Percentiles rank a stretch among this genome's conserved stretches.
Conservation (phyloP, 2,113 vertebrate genomes). For the Bathybates hornii region DNA sequence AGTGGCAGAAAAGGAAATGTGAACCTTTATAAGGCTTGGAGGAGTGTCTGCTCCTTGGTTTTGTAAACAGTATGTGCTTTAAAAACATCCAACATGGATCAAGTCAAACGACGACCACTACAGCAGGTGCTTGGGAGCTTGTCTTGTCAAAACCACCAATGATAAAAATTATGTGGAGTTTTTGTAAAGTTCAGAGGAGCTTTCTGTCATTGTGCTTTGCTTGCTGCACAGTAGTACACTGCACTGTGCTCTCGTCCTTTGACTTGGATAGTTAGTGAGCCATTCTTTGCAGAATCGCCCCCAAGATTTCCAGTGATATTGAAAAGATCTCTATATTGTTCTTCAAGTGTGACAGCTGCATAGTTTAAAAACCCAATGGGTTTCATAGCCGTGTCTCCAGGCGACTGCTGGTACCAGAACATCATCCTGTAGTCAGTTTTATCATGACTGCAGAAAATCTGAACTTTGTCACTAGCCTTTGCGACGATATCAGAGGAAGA, state of each 20-base stretch:
- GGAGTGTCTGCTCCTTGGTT: neutral
- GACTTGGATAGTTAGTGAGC: neutral
- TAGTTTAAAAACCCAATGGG: neutral
- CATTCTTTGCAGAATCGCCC: neutral
- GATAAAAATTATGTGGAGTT: neutral
- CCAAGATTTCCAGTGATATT: neutral
- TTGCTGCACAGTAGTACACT: neutral
- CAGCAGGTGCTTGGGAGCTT: neutral
- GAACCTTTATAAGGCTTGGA: rapidly evolving
- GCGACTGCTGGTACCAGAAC: neutral
- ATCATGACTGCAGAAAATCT: neutral
- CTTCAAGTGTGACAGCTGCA: rapidly evolving
- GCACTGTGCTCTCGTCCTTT: neutral
- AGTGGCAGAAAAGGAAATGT: neutral
- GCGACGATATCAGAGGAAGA: neutral
- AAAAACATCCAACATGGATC: neutral
- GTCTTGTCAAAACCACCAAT: neutral
- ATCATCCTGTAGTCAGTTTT: neutral
- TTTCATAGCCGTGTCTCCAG: neutral
- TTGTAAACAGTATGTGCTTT: neutral
- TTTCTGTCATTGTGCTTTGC: neutral
- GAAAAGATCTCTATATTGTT: neutral
- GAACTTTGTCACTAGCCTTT: neutral
- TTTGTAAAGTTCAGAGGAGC: neutral
- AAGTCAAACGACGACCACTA: neutral